Evolutionary conservation across 2,888 invertebrate species (phyloP), one percentile per base, ranked within the genome.

Genomic region (Phanerotoma sp.): DNA sequence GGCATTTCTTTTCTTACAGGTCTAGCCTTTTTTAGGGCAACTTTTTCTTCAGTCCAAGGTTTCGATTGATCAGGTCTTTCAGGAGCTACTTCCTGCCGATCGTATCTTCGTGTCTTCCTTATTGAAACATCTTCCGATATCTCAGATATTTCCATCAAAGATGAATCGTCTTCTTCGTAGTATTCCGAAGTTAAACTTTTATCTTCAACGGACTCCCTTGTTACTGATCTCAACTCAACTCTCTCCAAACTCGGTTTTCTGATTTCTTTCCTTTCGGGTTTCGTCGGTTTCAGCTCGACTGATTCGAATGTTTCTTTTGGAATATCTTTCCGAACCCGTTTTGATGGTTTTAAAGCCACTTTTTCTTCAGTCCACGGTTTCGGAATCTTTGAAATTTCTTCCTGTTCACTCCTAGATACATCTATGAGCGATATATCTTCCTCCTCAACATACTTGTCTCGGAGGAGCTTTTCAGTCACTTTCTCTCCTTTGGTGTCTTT

Each of bases 361-460:
- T 82, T 81, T 75, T 89, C 85, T 66, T 88, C 82, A 3, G 84
- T 89, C 85, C 84, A 84, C 9, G 84, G 82, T 66, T 82, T 72
- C 2, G 62, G 57, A 5, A 40, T 53, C 28, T 56, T 49, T 16
- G 54, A 37, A 9, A 35, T 45, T 48, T 53, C 51, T 11, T 58
- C 58, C 35, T 56, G 62, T 22, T 52, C 63, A n/a, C 48, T 41
- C 45, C 58, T 57, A 1, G 47, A 20, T 11, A 58, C 57, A 28
- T 59, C 58, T 18, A 63, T 38, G 10, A 60, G 16, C 3, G 56
- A 58, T 2, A 58, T 54, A n/a, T 73, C 68, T n/a, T 67, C 65
- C 52, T 74, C 65, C 33, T 74, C 73, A 1, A 47, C 50, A 16
- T 70, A 70, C 22, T 56, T 42, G 7, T 57, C 56, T 1, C 44